phyloP scores from a whole-genome alignment of 2,113 vertebrate genomes.

The Raphicerus campestris region DNA sequence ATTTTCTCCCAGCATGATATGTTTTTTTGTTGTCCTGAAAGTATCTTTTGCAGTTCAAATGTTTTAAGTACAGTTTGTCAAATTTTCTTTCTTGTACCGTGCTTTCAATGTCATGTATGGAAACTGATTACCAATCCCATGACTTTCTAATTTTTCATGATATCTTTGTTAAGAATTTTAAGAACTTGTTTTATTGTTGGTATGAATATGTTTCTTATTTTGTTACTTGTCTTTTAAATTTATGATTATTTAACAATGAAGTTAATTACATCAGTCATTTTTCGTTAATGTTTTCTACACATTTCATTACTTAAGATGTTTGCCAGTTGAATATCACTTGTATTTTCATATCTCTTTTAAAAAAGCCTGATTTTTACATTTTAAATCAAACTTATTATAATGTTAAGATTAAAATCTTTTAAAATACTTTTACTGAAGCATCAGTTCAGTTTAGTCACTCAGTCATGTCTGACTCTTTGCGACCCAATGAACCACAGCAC shows the following conservation, averaged over 20 bases:
- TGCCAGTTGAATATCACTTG: not conserved
- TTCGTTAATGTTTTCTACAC: not conserved
- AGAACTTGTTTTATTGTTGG: not conserved
- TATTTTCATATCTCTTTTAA: not conserved
- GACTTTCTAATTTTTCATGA: not conserved
- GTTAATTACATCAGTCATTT: not conserved
- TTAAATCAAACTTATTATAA: not conserved
- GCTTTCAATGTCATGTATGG: not conserved
- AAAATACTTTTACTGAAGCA: not conserved
- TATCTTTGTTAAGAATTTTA: not conserved
- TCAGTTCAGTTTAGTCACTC: too few species aligned
- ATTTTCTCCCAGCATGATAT: not conserved
- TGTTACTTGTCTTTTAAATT: not conserved
- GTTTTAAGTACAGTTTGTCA: not conserved
- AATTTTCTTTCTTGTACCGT: not conserved
- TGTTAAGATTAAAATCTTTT: not conserved
- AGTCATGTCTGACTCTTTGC: too few species aligned
- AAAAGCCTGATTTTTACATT: not conserved
- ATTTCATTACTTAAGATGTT: not conserved
- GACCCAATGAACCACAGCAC: too few species aligned
- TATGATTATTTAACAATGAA: not conserved
- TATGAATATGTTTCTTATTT: not conserved
- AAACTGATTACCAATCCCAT: not conserved
- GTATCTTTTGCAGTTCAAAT: not conserved
- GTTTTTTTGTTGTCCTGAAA: not conserved